These are phyloP conservation scores for Platichthys stellatus DNA, from an alignment of 2,113 vertebrate species.

Conservation along the genomic window DNA sequence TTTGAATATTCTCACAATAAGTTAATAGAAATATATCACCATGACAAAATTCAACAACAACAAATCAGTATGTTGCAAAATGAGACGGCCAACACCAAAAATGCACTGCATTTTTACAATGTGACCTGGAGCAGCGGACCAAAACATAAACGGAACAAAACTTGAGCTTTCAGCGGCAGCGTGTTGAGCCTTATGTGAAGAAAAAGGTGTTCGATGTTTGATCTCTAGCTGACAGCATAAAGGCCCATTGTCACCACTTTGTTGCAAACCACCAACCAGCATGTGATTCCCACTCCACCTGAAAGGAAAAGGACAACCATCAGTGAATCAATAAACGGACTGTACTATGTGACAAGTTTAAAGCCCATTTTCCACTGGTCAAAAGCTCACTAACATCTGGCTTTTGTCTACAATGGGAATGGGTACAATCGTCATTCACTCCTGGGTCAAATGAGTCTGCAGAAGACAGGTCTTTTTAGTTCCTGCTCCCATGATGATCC, in stretches of 20 bases:
- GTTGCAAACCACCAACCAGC: conserved; percentile 98
- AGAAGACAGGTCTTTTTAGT: too few species aligned
- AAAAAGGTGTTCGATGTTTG: not conserved
- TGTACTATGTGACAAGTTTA: too few species aligned
- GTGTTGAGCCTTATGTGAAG: not conserved
- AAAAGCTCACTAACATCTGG: too few species aligned
- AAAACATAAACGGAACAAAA: not conserved
- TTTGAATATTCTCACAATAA: conserved; percentile 10
- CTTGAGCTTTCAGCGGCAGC: not conserved
- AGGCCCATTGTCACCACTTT: conserved; percentile 94
- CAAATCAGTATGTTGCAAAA: conserved; percentile 4
- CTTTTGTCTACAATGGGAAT: too few species aligned
- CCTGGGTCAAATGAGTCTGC: too few species aligned
- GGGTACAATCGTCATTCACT: too few species aligned
- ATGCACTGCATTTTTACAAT: conserved; percentile 3
- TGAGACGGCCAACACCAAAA: not conserved
- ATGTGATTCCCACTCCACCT: conserved; percentile 98
- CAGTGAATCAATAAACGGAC: not conserved
- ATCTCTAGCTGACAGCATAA: conserved; percentile 87
- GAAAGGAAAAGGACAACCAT: conserved; percentile 54
- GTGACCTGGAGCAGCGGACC: conserved; percentile 2
- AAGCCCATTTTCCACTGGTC: too few species aligned
- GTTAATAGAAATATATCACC: conserved; percentile 3
- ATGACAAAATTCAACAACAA: not conserved
- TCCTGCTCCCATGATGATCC: too few species aligned